Evolutionary conservation across 2,797 vertebrate species (phyloP).

Genomic region (Sebastes hubbsi): DNA sequence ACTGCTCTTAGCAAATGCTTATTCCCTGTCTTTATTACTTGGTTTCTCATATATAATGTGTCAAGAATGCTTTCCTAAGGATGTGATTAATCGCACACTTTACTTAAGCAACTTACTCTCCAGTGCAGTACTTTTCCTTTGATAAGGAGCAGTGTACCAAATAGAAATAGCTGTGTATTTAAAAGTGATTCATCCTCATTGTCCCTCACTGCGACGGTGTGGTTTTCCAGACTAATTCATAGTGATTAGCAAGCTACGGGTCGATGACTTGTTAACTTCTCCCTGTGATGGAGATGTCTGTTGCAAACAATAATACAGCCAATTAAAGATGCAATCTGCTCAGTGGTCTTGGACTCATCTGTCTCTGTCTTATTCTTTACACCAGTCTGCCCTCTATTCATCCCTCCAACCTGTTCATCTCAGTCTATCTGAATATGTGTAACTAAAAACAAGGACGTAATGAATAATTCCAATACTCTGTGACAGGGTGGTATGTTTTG

Average conservation of each 20-base stretch:
- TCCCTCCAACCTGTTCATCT: slow-evolving; percentile 14
- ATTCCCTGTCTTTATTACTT: not conserved
- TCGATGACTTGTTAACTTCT: slow-evolving; percentile 67
- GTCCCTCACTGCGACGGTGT: not conserved
- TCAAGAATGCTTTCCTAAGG: not conserved
- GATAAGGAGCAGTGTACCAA: not conserved
- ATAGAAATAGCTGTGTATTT: slow-evolving; percentile 1
- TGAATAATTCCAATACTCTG: not conserved
- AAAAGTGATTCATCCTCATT: slow-evolving; percentile 12
- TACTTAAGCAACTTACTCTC: not conserved
- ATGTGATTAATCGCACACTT: not conserved
- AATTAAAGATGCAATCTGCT: slow-evolving; percentile 77
- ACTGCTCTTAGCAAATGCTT: not conserved
- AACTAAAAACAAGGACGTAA: not conserved
- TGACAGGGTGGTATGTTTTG: not conserved
- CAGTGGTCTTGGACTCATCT: slow-evolving; percentile 51
- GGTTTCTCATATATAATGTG: not conserved
- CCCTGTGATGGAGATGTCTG: slow-evolving; percentile 67
- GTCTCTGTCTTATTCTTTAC: slow-evolving; percentile 54
- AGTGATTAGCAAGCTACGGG: slow-evolving; percentile 61
- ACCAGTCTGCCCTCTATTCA: slow-evolving; percentile 4
- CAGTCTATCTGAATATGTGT: not conserved
- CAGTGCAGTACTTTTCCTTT: not conserved
- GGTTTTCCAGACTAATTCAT: slow-evolving; percentile 59
- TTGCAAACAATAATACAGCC: slow-evolving; percentile 62